Percentiles rank a stretch among this genome's conserved stretches.
Evolutionary conservation across 2,113 vertebrate genomes (phyloP).

Genomic region (Haliaeetus leucogaster): DNA sequence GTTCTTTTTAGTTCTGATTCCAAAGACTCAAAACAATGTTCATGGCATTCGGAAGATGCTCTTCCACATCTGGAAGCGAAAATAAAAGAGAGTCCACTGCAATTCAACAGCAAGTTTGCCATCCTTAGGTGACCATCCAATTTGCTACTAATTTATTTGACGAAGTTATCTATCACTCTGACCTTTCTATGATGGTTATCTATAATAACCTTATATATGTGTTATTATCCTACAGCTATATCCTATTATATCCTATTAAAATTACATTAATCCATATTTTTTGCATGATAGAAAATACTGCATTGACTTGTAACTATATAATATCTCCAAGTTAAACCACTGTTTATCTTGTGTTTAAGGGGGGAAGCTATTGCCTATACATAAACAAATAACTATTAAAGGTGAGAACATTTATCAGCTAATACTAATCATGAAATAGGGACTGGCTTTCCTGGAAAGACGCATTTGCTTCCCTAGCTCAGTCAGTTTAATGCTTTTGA

Average conservation of each 20-base stretch:
- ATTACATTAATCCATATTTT: background rate
- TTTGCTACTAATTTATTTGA: background rate
- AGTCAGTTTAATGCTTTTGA: background rate
- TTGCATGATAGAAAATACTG: background rate
- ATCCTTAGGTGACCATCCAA: background rate
- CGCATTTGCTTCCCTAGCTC: background rate
- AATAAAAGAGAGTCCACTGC: background rate
- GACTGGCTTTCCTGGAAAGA: background rate
- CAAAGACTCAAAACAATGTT: background rate
- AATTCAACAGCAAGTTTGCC: background rate
- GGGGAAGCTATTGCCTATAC: background rate
- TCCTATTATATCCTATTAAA: background rate
- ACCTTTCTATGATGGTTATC: background rate
- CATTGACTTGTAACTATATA: background rate
- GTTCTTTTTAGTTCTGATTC: background rate
- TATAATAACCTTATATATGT: background rate
- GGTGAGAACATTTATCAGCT: background rate
- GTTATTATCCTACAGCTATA: background rate
- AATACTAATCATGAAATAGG: background rate
- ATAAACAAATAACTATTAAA: background rate
- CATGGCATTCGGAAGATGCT: background rate
- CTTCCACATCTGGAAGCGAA: background rate
- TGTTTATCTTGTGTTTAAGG: background rate
- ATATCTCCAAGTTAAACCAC: background rate
- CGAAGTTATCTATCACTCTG: background rate